phyloP scores from a whole-genome alignment of 2,797 vertebrate species.

The Hydrophis major region DNA sequence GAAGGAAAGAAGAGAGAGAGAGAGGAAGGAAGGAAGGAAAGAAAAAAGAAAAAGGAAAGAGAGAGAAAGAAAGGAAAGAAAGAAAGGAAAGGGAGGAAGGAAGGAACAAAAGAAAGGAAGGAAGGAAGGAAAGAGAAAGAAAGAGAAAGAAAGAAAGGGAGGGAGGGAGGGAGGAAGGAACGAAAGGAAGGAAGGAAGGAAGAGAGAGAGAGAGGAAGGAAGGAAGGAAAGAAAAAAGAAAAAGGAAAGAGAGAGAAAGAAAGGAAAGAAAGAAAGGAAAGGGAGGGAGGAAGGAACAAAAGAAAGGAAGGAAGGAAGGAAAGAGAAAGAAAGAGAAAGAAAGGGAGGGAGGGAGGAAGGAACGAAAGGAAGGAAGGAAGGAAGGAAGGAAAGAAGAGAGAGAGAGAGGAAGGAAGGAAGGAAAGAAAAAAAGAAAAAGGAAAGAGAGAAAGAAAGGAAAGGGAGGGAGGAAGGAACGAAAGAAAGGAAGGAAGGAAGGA shows the following conservation, averaged over 20 bases:
- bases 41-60: background rate
- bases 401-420: rapidly evolving
- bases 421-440: rapidly evolving
- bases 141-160: rapidly evolving
- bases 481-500: too few species aligned
- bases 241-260: rapidly evolving
- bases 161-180: rapidly evolving
- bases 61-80: too few species aligned
- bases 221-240: too few species aligned
- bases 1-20: background rate
- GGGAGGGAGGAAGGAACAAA: too few species aligned
- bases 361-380: rapidly evolving
- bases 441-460: rapidly evolving
- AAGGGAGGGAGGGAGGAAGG: rapidly evolving
- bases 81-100: rapidly evolving
- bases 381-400: rapidly evolving
- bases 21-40: rapidly evolving
- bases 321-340: background rate
- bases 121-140: rapidly evolving
- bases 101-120: rapidly evolving
- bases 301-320: background rate
- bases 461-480: rapidly evolving
- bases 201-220: too few species aligned
- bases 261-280: rapidly evolving
- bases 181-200: background rate